Base-by-base conservation (phyloP, 2,888 invertebrate species). In the Parthenolecanium corni region DNA sequence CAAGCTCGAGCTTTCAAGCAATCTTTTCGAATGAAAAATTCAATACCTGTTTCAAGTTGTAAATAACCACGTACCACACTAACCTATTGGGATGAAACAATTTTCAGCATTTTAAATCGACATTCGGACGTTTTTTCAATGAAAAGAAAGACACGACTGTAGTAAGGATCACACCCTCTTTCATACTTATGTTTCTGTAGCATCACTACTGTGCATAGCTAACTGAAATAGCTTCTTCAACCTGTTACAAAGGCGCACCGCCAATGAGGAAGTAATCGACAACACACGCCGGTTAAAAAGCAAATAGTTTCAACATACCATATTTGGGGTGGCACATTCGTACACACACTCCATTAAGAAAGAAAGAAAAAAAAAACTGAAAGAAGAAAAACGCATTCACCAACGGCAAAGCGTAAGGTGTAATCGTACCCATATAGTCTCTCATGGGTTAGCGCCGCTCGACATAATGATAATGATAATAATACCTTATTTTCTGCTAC, bases 231-330 rank as follows among this genome's bases (percentile, higher is more conserved):
- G 38, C 18, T 21, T 24, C 31, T 21, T 18, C 46, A 62, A 52
- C 52, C 52, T 52, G 62, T 40, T 62, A n/a, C 23, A 52, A 24
- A 51, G 62, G 23, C 62, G 23, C 21, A 40, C 14, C 52, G 16
- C 20, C n/a, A 51, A 52, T 52, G 51, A 51, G 58, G 58, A 58
- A 58, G 58, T 58, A 20, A 57, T 58, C 58, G 56, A 47, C 52
- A 52, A 40, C 51, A 58, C 58, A 46, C 58, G 31, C 31, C 31
- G 49, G 58, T 47, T 31, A 62, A 58, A 62, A 58, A 62, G 62
- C 51, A 52, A 62, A 62, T 62, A 52, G 62, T 62, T 62, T 62
- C 62, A 62, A 62, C 62, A 62, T 62, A 51, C 62, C 62, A 62
- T 62, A 62, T 62, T 62, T 58, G 58, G 58, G 58, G 58, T 46